A percentile compares a stretch with the other conserved stretches of the same genome.
Conservation (phyloP, 2,888 invertebrate species). For the Linnaemya vulpina region DNA sequence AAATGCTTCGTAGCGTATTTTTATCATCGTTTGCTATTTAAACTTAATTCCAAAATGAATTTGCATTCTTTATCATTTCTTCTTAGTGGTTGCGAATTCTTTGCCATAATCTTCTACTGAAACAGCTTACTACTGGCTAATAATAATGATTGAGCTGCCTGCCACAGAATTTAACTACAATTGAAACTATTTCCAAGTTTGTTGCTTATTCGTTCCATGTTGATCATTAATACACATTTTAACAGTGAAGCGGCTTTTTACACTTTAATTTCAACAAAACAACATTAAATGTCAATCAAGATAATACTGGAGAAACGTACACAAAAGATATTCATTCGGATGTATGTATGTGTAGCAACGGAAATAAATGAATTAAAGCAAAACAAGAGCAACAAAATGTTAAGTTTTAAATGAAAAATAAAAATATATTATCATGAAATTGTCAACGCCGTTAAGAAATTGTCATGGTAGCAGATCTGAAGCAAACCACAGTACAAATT, state of each 20-base stretch:
- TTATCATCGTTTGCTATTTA: constrained; percentile 28
- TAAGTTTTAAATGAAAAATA: constrained; percentile 35
- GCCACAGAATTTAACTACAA: constrained; percentile 42
- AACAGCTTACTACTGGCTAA: constrained; percentile 5
- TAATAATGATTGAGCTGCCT: constrained; percentile 48
- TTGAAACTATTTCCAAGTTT: constrained; percentile 59
- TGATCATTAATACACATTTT: constrained; percentile 52
- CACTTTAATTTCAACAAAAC: constrained; percentile 76
- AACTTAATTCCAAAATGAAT: constrained; percentile 48
- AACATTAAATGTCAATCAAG: constrained; percentile 78
- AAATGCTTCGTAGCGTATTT: neutral
- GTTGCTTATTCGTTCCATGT: constrained; percentile 16
- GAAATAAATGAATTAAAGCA: constrained; percentile 19
- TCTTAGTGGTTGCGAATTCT: constrained; percentile 53
- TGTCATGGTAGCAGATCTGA: constrained; percentile 41
- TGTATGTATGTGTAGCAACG: neutral
- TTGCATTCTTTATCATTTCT: constrained; percentile 64
- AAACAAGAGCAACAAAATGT: constrained; percentile 26
- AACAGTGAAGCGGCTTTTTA: constrained; percentile 66
- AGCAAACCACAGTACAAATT: constrained; percentile 35
- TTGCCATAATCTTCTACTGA: constrained; percentile 34
- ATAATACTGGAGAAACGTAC: constrained; percentile 73
- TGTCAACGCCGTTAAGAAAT: constrained; percentile 66
- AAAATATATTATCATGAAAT: constrained; percentile 69
- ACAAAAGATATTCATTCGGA: neutral